phyloP scores from a whole-genome alignment of 64 coral and sea anemone species.

The Actinia equina region DNA sequence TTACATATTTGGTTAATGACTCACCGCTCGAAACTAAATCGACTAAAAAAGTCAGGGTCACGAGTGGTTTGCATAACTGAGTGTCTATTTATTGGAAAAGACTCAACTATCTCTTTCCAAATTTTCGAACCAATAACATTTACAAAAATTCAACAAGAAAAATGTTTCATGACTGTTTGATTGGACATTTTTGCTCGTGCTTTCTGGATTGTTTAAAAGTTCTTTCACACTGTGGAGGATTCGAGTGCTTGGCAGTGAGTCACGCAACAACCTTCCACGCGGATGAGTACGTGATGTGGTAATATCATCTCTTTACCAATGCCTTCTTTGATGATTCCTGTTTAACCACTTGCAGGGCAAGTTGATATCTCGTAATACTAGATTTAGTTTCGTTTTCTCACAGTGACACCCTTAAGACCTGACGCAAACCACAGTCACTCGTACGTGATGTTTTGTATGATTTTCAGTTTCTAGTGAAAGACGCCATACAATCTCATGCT shows the following conservation, averaged over 20 bases:
- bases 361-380: neutral
- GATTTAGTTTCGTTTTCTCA: neutral
- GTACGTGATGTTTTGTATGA: neutral
- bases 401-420: neutral
- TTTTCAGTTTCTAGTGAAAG: neutral
- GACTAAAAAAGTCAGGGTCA: neutral
- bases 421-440: neutral
- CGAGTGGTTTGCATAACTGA: neutral
- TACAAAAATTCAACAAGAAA: neutral
- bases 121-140: neutral
- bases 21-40: neutral
- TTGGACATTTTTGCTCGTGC: neutral
- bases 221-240: neutral
- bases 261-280: neutral
- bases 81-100: neutral
- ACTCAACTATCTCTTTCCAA: neutral
- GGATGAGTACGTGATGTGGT: neutral
- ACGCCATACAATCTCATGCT: neutral
- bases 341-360: neutral
- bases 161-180: neutral
- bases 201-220: neutral
- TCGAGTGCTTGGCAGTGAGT: neutral
- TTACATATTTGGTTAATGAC: neutral
- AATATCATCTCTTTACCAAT: neutral
- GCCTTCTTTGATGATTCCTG: neutral